These are phyloP conservation scores for Drosophila emarginata DNA, from an alignment of 2,888 invertebrate species.

Conservation along the genomic window DNA sequence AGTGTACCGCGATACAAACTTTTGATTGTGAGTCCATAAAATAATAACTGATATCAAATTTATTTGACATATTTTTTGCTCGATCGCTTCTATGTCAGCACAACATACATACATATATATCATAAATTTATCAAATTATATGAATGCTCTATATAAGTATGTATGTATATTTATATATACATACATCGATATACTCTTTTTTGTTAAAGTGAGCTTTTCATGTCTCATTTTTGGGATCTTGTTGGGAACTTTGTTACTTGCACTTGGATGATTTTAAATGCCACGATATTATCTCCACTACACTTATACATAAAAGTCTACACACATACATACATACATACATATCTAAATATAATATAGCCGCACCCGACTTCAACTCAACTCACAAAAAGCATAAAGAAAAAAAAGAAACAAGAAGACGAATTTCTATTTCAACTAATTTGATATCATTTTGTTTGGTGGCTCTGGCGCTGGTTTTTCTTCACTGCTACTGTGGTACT, in stretches of 20 bases:
- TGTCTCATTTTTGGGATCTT: background rate
- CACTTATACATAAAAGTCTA: no score
- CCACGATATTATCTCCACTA: background rate
- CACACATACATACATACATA: no score
- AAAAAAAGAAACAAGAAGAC: no score
- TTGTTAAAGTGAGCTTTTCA: background rate
- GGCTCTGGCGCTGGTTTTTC: slow-evolving; percentile 13
- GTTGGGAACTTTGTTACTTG: background rate
- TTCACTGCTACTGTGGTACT: slow-evolving; percentile 35
- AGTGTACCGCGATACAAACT: background rate
- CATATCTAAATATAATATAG: no score
- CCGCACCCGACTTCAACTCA: background rate
- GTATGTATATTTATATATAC: background rate
- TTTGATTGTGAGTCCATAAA: background rate
- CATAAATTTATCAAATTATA: background rate
- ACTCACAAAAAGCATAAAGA: no score
- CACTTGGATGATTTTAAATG: slow-evolving; percentile 1
- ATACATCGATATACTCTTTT: no score
- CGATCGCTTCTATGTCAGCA: background rate
- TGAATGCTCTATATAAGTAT: background rate
- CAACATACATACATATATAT: background rate
- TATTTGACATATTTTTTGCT: background rate
- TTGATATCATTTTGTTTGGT: slow-evolving; percentile 64
- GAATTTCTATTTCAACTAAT: slow-evolving; percentile 69
- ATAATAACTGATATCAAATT: background rate